Evolutionary conservation across 2,113 vertebrate species (phyloP).

Genomic region (Zosterops hypoxanthus): DNA sequence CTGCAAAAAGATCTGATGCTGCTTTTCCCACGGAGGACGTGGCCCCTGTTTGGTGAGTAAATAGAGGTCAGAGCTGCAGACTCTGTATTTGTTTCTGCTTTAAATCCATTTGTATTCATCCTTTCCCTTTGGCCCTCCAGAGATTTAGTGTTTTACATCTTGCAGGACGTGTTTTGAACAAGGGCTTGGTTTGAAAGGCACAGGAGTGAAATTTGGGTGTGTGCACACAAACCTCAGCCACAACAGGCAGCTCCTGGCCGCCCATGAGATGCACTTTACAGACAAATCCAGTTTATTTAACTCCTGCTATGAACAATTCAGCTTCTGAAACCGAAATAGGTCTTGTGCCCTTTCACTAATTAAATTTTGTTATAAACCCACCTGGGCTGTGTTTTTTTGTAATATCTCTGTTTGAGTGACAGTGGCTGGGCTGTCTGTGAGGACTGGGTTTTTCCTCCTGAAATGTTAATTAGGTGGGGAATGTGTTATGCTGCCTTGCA

Average conservation of each 20-base stretch:
- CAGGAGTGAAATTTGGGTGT: not conserved
- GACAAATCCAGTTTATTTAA: not conserved
- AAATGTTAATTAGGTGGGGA: conserved; percentile 74
- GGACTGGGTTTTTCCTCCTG: conserved; percentile 53
- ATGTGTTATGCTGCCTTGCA: conserved; percentile 51
- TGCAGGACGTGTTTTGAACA: not conserved
- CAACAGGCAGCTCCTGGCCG: not conserved
- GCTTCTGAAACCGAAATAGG: not conserved
- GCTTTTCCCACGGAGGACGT: not conserved
- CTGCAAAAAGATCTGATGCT: not conserved
- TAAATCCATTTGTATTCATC: not conserved
- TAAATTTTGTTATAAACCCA: conserved; percentile 62
- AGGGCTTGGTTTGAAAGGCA: not conserved
- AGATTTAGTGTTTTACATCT: not conserved
- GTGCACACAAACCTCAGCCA: not conserved
- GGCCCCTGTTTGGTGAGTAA: not conserved
- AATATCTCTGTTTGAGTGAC: conserved; percentile 55
- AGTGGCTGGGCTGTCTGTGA: not conserved
- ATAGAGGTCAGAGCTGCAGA: not conserved
- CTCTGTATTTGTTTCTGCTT: not conserved
- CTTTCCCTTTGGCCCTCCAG: not conserved
- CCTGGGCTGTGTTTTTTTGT: conserved; percentile 39
- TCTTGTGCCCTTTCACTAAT: conserved; percentile 62
- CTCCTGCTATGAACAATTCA: not conserved
- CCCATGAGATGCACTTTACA: not conserved